phyloP scores from a whole-genome alignment of 2,888 invertebrate species.

The Paralinhomoeus sp. region DNA sequence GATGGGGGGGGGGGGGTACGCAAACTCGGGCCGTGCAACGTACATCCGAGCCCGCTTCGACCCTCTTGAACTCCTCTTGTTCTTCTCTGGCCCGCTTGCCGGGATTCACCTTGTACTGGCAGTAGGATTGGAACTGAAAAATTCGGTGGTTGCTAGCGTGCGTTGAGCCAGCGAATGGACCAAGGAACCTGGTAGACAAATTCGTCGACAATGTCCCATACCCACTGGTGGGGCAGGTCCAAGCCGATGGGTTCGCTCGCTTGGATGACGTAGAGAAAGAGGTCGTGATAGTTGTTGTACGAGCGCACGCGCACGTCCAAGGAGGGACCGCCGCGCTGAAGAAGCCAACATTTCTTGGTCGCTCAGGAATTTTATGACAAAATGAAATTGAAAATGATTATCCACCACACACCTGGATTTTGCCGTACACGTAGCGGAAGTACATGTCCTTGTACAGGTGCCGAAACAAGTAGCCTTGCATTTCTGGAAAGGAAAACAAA shows the following conservation, averaged over 20 bases:
- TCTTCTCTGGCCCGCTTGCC: conserved; percentile 57
- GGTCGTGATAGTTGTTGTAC: conserved; percentile 89
- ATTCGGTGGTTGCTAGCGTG: too few relatives aligned
- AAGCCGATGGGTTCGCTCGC: conserved; percentile 8
- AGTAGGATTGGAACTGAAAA: conserved; percentile 36
- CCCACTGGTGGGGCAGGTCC: conserved; percentile 75
- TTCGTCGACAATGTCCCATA: conserved; percentile 98
- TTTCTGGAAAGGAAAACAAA: conserved; percentile 6
- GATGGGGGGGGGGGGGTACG: not conserved
- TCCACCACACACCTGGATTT: conserved; percentile 37
- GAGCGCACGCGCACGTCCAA: conserved; percentile 77
- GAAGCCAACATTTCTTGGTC: too few relatives aligned
- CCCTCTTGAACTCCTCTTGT: conserved; percentile 27
- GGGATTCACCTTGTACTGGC: conserved; percentile 53
- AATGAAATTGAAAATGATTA: not conserved
- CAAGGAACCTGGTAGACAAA: conserved; percentile 63
- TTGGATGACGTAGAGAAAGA: conserved; percentile 51
- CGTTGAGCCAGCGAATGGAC: too few relatives aligned
- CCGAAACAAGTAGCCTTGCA: conserved; percentile 50
- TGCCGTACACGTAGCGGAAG: conserved; percentile 85
- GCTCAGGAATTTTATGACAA: not conserved
- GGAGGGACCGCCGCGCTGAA: conserved; percentile 44
- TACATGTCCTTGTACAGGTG: conserved; percentile 91
- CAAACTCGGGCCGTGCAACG: too few relatives aligned
- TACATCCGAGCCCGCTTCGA: too few relatives aligned